Base-by-base conservation (phyloP, 2,113 vertebrate genomes). In the Macquaria australasica region DNA sequence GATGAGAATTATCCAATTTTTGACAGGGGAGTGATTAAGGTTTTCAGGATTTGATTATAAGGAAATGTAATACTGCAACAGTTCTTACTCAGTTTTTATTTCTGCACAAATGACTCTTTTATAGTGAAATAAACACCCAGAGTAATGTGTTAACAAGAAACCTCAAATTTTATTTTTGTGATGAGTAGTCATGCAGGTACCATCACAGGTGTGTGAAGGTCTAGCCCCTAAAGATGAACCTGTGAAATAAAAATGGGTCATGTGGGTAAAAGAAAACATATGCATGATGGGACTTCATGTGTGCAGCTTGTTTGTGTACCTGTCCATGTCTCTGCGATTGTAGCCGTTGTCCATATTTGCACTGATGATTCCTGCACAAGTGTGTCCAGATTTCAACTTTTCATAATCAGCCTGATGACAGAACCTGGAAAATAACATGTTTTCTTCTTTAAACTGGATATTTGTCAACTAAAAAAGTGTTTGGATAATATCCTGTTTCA, bases 201-300 rank as follows among this genome's bases (percentile, higher is more conserved):
- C 55, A 56, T 74, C 25, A 53, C 39, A 68, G 15, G 7, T 43
- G 8, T 79, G 69, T 37, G 62, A 62, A 51, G 15, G 25, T 83
- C 64, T 82, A 90, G 39, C 62, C 60, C 34, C 72, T 81, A 3
- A 92, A 77, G 25, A 87, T 88, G 75, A 91, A 89, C 71, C 91
- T 94, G 88, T 87, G 28, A 67, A 85, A 80, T 66, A 69, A 82
- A 66, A 71, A 39, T 53, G 4, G 3, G 9, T 63, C 10, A 51
- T 37, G 18, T 80, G 14, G 88, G 53, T 84, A 21, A 83, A 31
- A 80, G 51, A 18, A 73, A 68, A 37, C 1, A 12, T 11, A 9
- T n/a, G 12, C 31, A 77, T 39, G 58, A 67, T 20, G 10, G 11
- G 0, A 53, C 31, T 50, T 39, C 0, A 37, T 76, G 21, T 75